A percentile compares a stretch with the other conserved stretches of the same genome.
Evolutionary conservation across 2,797 vertebrate species (phyloP).

Genomic region (Tapera naevia): DNA sequence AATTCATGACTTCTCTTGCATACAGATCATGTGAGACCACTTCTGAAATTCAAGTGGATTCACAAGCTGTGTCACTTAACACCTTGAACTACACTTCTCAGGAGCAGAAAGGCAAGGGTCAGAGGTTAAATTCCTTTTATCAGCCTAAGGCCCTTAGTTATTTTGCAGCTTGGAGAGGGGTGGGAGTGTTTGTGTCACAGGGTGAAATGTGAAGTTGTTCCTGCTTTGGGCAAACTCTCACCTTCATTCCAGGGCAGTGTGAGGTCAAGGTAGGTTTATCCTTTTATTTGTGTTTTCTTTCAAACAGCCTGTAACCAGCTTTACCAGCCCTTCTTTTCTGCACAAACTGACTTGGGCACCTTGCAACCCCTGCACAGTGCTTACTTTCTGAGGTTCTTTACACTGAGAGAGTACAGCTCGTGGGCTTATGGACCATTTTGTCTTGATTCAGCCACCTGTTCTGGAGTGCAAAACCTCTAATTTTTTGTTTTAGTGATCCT

Average conservation of each 20-base stretch:
- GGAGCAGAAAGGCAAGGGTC: neutral
- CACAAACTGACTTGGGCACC: no score
- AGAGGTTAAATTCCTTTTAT: neutral
- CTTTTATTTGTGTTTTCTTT: neutral
- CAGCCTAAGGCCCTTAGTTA: fast-evolving
- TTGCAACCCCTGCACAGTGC: fast-evolving
- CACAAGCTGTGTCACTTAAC: neutral
- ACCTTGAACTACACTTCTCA: neutral
- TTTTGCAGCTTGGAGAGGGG: fast-evolving
- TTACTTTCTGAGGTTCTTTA: neutral
- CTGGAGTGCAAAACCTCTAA: neutral
- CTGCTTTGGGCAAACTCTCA: neutral
- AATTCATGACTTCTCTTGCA: neutral
- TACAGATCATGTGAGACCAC: neutral
- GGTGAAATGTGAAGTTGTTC: fast-evolving
- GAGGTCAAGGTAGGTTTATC: neutral
- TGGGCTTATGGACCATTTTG: neutral
- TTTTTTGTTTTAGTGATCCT: neutral
- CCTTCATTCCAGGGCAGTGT: fast-evolving
- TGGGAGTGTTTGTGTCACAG: fast-evolving
- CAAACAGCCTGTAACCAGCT: fast-evolving
- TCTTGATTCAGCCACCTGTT: neutral
- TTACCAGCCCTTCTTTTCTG: neutral
- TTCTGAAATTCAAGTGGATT: neutral
- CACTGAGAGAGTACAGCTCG: neutral